Percentiles rank a stretch among this genome's conserved stretches.
Evolutionary conservation across 2,797 vertebrate genomes (phyloP).

Genomic region (Gallinago solitaria): DNA sequence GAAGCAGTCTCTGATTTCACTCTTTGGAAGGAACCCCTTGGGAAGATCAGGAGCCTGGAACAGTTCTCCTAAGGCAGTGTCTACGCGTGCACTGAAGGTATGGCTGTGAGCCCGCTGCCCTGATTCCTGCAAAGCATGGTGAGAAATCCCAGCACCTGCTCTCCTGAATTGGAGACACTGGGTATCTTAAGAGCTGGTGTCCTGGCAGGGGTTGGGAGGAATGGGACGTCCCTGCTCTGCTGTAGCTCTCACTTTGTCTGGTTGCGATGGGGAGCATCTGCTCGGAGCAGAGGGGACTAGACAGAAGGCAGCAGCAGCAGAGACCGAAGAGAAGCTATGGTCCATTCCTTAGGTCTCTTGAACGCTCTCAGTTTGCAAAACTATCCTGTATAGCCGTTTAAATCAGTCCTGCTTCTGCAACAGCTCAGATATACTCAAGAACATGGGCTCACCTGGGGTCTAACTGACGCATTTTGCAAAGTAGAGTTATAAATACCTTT

Average conservation of each 20-base stretch:
- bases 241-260: not conserved
- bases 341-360: not conserved
- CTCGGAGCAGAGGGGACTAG: not conserved
- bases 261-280: not conserved
- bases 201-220: not conserved
- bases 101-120: not conserved
- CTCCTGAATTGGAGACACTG: not conserved
- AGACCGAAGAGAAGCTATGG: not conserved
- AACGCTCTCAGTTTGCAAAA: not conserved
- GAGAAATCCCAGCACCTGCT: not conserved
- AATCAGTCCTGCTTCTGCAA: not conserved
- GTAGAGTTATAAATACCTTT: not conserved
- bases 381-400: not conserved
- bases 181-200: not conserved
- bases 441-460: no score
- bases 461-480: not conserved
- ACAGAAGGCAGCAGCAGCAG: not conserved
- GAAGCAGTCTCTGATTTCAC: not conserved
- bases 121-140: rapidly evolving
- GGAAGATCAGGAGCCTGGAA: not conserved
- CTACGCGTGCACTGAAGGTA: not conserved
- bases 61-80: not conserved
- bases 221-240: not conserved
- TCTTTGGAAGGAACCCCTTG: not conserved
- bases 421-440: not conserved